phyloP scores from a whole-genome alignment of 2,888 invertebrate species.

The Petrolisthes cinctipes region DNA sequence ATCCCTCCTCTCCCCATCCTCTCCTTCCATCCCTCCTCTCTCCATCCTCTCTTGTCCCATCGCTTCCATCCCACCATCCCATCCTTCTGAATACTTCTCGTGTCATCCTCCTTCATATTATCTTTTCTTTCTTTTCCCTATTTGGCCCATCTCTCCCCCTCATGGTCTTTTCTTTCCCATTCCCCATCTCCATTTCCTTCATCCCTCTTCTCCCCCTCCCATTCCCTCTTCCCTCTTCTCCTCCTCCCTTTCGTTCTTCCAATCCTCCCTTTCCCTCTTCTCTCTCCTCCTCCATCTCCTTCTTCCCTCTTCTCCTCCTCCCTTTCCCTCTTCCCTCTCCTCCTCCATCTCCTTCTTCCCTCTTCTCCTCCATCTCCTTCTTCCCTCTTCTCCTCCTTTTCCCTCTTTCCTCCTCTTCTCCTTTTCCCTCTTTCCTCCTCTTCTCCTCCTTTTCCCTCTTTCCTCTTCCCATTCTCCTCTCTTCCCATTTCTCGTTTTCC shows the following conservation, averaged over 20 bases:
- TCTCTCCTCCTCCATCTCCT: not conserved
- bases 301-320: not conserved
- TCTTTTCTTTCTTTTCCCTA: not conserved
- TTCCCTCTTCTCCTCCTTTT: not conserved
- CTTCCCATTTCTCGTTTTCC: not conserved
- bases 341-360: not conserved
- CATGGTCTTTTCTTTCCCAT: not conserved
- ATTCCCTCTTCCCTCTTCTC: not conserved
- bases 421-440: not conserved
- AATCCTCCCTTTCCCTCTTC: not conserved
- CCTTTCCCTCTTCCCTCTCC: not conserved
- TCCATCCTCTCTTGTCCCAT: not conserved
- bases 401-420: not conserved
- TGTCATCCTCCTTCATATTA: not conserved
- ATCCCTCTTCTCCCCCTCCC: not conserved
- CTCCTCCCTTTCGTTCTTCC: not conserved
- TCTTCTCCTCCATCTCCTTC: not conserved
- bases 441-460: not conserved
- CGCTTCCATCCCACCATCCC: not conserved
- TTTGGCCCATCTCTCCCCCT: not conserved
- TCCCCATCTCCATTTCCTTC: not conserved
- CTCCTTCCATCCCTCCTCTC: not conserved
- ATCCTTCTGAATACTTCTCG: not conserved
- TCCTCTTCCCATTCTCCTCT: not conserved
- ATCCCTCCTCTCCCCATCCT: not conserved